Base-by-base conservation (phyloP, 2,888 invertebrate species). In the Andricus quercusramuli region DNA sequence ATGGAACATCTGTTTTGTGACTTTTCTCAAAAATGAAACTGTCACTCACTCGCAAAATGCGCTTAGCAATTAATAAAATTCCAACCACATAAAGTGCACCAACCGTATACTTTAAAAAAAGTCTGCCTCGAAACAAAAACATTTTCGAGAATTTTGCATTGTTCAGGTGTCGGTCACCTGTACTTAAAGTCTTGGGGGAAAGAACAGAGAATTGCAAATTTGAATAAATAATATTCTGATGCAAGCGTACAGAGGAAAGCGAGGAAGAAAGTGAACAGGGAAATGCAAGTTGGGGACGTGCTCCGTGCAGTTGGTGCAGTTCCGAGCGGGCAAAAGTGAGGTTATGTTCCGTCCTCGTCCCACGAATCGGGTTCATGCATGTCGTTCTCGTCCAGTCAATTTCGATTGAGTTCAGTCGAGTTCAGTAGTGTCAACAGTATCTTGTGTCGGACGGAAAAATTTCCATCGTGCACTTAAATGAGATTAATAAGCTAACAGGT, bases 121-220 rank as follows among this genome's bases (percentile, higher is more conserved):
- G 56, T 56, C 51, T 74, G 74, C 74, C 51, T 8, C 74, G 74
- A 51, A 74, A 74, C 11, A 74, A 51, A 32, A 74, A 56, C 74
- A 74, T 74, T 74, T 74, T 74, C 56, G 74, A 74, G 20, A 32
- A 74, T 56, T 56, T 74, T 74, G 74, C 74, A 74, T 74, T 56
- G 56, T 74, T 51, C 32, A 74, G n/a, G 51, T 56, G n/a, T 74
- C 62, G 25, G 5, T 62, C 25, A 62, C 15, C 25, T 25, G 15
- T 6, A 13, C 13, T 25, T 59, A 9, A 25, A 1, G 13, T 6
- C 15, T 25, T 1, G 6, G 13, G 22, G 25, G 13, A 15, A 25
- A 13, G 25, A 62, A 62, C 15, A 25, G 25, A 25, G 22, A 62
- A 22, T 25, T 62, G 13, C 25, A 62, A 62, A 62, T 62, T 25